These are phyloP conservation scores for Leptinotarsa tumamoca DNA, from an alignment of 2,888 invertebrate species.

Conservation along the genomic window DNA sequence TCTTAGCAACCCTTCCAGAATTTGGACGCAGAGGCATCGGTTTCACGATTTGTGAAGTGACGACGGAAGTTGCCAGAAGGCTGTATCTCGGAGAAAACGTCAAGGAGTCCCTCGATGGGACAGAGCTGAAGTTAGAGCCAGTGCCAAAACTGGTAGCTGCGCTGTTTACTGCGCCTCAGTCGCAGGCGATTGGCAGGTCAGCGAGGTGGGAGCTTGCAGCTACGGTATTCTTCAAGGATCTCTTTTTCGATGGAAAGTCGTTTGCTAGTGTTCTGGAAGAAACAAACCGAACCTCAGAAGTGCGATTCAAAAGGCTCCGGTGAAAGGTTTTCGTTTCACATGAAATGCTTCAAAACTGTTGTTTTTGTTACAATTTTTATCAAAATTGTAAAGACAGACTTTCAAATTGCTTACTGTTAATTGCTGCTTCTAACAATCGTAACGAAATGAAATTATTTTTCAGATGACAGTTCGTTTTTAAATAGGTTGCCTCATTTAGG, in stretches of 20 bases:
- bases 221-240: slow-evolving; percentile 69
- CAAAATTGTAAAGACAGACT: no score
- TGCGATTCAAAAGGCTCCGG: neutral
- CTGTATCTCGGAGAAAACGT: slow-evolving; percentile 52
- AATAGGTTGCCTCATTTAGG: no score
- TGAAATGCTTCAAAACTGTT: no score
- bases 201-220: slow-evolving; percentile 71
- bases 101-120: slow-evolving; percentile 4
- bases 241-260: slow-evolving; percentile 71
- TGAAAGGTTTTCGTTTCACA: neutral
- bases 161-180: slow-evolving; percentile 71
- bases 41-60: slow-evolving; percentile 68
- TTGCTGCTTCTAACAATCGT: no score
- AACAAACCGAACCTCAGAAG: neutral
- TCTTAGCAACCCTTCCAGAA: slow-evolving; percentile 71
- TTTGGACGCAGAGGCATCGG: slow-evolving; percentile 71
- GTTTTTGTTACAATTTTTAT: no score
- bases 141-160: slow-evolving; percentile 72
- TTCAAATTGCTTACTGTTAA: no score
- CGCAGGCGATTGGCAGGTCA: slow-evolving; percentile 71
- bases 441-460: no score
- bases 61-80: slow-evolving; percentile 69
- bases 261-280: neutral
- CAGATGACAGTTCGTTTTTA: no score
- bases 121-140: slow-evolving; percentile 51